Percentiles rank a stretch among this genome's conserved stretches.
Conservation (phyloP, 2,888 invertebrate species). For the Lycocerus yunnanus region DNA sequence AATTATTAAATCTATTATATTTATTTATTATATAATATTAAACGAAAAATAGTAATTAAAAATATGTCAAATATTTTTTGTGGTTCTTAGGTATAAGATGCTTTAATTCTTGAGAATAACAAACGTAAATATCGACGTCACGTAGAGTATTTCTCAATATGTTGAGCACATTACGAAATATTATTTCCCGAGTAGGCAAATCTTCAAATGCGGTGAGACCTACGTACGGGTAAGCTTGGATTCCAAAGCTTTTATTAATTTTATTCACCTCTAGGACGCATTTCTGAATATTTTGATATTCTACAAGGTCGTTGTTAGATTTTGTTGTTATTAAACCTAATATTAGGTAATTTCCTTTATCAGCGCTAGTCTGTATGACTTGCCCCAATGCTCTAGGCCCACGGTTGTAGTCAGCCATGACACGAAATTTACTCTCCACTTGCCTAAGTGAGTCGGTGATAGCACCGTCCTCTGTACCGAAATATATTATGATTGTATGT, state of each 20-base stretch:
- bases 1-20: no score
- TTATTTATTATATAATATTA: no score
- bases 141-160: constrained; percentile 43
- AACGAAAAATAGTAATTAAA: no score
- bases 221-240: constrained; percentile 33
- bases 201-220: constrained; percentile 41
- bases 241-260: constrained; percentile 27
- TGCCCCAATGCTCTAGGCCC: constrained; percentile 38
- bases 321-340: constrained; percentile 43
- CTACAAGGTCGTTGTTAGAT: constrained; percentile 29
- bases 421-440: constrained; percentile 45
- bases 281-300: constrained; percentile 37
- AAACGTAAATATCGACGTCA: constrained; percentile 44
- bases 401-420: constrained; percentile 39
- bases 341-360: constrained; percentile 32
- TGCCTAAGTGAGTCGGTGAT: constrained; percentile 41
- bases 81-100: constrained; percentile 15
- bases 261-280: constrained; percentile 37
- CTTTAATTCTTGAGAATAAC: constrained; percentile 36
- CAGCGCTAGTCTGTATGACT: constrained; percentile 36
- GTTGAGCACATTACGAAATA: constrained; percentile 48
- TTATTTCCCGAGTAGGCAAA: constrained; percentile 38
- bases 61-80: no score
- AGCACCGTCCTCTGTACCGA: constrained; percentile 43
- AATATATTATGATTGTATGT: constrained; percentile 47